phyloP scores from a whole-genome alignment of 2,888 invertebrate species.

The Calephelis perditalis region DNA sequence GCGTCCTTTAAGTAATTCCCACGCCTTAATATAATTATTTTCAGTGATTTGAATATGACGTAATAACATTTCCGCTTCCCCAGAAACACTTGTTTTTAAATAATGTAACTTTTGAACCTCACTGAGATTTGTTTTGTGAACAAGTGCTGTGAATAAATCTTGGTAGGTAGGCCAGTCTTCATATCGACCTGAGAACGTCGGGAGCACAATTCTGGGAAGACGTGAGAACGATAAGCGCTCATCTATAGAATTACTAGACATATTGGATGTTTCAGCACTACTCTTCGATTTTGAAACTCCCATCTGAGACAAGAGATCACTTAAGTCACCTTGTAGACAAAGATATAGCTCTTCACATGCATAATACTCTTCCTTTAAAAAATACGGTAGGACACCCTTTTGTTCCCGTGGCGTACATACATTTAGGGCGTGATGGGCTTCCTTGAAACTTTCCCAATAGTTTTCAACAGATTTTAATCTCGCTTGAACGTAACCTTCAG shows the following conservation, averaged over 20 bases:
- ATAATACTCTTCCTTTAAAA: slow-evolving; percentile 6
- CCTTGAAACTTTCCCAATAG: neutral
- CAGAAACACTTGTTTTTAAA: slow-evolving; percentile 25
- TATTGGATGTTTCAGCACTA: slow-evolving; percentile 1
- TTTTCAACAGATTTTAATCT: neutral
- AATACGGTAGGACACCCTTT: neutral
- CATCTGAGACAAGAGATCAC: slow-evolving; percentile 1
- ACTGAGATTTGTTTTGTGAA: slow-evolving; percentile 20
- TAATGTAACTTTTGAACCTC: slow-evolving; percentile 29
- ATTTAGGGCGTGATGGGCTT: neutral
- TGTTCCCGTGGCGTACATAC: neutral
- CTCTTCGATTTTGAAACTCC: neutral
- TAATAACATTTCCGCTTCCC: slow-evolving; percentile 26
- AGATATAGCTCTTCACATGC: neutral
- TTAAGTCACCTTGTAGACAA: slow-evolving; percentile 1
- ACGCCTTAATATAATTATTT: slow-evolving; percentile 25
- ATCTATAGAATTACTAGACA: neutral
- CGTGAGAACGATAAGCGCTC: neutral
- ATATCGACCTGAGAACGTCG: neutral
- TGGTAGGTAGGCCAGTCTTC: slow-evolving; percentile 17
- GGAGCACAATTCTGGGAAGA: neutral
- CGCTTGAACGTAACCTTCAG: neutral
- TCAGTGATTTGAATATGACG: slow-evolving; percentile 22
- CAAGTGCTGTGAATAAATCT: slow-evolving; percentile 26
- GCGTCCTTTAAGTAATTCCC: slow-evolving; percentile 19